Conservation (phyloP, 2,113 vertebrate species). For the Balaeniceps rex region DNA sequence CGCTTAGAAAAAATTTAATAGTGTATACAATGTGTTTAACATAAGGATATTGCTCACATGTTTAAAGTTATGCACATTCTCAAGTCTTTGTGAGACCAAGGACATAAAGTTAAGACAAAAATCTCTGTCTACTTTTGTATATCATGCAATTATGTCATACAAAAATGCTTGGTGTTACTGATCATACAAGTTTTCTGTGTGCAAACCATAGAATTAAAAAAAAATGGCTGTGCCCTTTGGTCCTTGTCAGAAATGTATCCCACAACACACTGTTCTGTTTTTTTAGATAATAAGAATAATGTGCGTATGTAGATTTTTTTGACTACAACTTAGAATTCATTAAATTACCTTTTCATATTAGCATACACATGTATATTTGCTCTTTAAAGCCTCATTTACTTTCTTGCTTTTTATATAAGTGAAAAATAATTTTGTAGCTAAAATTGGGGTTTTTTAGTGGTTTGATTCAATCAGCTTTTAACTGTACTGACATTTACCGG, state of each 20-base stretch:
- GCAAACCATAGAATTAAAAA: background rate
- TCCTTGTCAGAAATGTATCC: background rate
- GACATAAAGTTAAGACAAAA: background rate
- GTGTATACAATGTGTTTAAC: background rate
- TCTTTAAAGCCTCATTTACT: background rate
- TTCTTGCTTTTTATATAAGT: background rate
- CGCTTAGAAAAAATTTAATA: background rate
- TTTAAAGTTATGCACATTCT: background rate
- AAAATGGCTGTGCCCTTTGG: background rate
- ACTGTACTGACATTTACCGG: constrained; percentile 50
- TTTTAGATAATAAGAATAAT: background rate
- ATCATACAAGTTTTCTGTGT: background rate
- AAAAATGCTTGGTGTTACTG: background rate
- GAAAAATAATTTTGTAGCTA: constrained; percentile 2
- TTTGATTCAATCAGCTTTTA: constrained; percentile 59
- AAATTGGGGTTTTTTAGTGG: background rate
- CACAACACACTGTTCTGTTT: background rate
- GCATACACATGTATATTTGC: background rate
- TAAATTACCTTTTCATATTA: background rate
- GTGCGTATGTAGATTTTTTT: background rate
- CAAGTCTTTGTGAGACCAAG: background rate
- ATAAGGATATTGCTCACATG: background rate
- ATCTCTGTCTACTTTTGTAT: background rate
- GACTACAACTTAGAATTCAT: background rate
- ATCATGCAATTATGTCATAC: background rate